Percentiles rank a stretch among this genome's conserved stretches.
Evolutionary conservation across 2,888 invertebrate genomes (phyloP).

Genomic region (Tachina fera): DNA sequence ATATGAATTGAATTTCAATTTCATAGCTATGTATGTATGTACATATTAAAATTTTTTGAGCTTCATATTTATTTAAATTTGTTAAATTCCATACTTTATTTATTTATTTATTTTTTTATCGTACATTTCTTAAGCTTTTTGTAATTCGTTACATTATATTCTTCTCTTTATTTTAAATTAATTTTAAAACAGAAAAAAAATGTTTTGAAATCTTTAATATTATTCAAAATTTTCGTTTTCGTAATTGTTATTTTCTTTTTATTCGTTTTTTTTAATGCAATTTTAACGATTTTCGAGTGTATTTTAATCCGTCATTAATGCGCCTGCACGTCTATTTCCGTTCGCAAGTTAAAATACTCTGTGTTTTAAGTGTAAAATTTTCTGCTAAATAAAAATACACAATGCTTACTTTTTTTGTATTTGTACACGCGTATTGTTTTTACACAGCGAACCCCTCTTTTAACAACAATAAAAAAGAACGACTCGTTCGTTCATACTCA

Average conservation of each 20-base stretch:
- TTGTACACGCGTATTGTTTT: neutral
- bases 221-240: slow-evolving; percentile 2
- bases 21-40: too few relatives aligned
- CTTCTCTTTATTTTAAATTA: neutral
- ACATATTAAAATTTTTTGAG: neutral
- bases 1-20: neutral
- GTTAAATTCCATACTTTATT: neutral
- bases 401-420: slow-evolving; percentile 31
- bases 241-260: neutral
- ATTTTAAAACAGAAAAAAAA: neutral
- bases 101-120: too few relatives aligned
- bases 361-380: slow-evolving; percentile 46
- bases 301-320: slow-evolving; percentile 44
- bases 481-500: slow-evolving; percentile 1
- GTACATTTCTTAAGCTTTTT: too few relatives aligned
- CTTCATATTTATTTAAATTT: neutral
- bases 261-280: slow-evolving; percentile 3
- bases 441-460: slow-evolving; percentile 9
- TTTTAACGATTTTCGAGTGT: slow-evolving; percentile 5
- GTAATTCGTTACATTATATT: neutral
- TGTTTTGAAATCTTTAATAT: neutral
- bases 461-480: slow-evolving; percentile 36
- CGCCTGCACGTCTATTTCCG: slow-evolving; percentile 60
- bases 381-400: slow-evolving; percentile 61
- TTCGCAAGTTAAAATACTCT: slow-evolving; percentile 59